Percentiles rank a stretch among this genome's conserved stretches.
Conservation (phyloP, 2,113 vertebrate species). For the Lampris megalopsis region DNA sequence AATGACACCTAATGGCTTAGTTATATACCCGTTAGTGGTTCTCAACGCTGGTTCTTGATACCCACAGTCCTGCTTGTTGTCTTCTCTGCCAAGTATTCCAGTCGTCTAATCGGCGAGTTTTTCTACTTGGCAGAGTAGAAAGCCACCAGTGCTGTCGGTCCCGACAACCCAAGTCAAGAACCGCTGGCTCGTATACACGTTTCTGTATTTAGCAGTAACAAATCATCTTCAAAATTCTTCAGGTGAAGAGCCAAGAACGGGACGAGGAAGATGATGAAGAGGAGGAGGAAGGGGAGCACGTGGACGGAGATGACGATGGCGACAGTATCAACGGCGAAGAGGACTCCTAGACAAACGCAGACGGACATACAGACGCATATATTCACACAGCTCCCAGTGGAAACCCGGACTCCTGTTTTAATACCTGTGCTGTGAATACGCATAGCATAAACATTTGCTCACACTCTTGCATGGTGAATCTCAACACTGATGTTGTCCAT, state of each 20-base stretch:
- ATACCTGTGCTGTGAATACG: slow-evolving; percentile 63
- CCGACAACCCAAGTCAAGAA: too few species aligned
- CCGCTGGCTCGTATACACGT: too few species aligned
- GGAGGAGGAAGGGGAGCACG: slow-evolving; percentile 83
- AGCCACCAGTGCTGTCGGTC: too few species aligned
- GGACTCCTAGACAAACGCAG: slow-evolving; percentile 68
- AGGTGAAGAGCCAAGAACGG: slow-evolving; percentile 79
- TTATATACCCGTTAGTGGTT: too few species aligned
- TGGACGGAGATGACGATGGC: slow-evolving; percentile 74
- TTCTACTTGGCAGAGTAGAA: too few species aligned
- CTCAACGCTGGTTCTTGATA: too few species aligned
- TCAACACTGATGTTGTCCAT: slow-evolving; percentile 29
- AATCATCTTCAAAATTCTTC: background rate
- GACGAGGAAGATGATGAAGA: slow-evolving; percentile 83
- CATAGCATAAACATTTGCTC: slow-evolving; percentile 16
- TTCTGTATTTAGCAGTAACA: too few species aligned
- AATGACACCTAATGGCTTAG: too few species aligned
- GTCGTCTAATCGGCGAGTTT: too few species aligned
- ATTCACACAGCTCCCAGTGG: slow-evolving; percentile 42
- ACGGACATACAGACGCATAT: background rate
- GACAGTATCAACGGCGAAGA: slow-evolving; percentile 81
- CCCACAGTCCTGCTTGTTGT: too few species aligned
- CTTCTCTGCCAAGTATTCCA: too few species aligned
- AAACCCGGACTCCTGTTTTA: slow-evolving; percentile 68
- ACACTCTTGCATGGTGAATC: slow-evolving; percentile 61